Conservation (phyloP, 2,888 invertebrate genomes). For the Xestia xanthographa region DNA sequence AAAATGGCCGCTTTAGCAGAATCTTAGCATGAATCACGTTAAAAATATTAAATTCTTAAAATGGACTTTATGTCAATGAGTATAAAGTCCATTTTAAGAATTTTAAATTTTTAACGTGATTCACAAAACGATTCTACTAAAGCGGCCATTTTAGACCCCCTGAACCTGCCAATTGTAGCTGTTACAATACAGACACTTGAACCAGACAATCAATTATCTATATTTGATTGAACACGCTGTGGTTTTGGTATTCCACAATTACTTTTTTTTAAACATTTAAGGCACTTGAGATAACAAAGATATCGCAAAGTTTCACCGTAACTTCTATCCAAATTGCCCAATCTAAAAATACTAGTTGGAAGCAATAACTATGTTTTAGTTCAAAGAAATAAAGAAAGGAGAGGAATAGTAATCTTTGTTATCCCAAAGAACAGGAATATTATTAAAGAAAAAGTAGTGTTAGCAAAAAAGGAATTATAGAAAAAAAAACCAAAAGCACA, state of each 20-base stretch:
- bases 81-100: too few species aligned
- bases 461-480: not conserved
- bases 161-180: too few species aligned
- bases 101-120: too few species aligned
- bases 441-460: not conserved
- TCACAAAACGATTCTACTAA: too few species aligned
- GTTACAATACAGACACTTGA: conserved; percentile 1
- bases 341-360: not conserved
- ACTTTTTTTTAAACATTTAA: not conserved
- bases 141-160: too few species aligned
- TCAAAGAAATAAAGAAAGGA: not conserved
- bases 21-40: too few species aligned
- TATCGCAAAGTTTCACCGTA: conserved; percentile 1
- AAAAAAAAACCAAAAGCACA: conserved; percentile 23
- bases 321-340: not conserved
- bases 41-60: too few species aligned
- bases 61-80: too few species aligned
- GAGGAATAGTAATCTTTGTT: not conserved
- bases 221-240: not conserved
- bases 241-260: not conserved
- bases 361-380: not conserved
- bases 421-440: not conserved
- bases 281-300: conserved; percentile 39
- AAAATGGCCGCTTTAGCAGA: too few species aligned
- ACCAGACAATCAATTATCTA: not conserved